Evolutionary conservation across 2,888 invertebrate species (phyloP).

Genomic region (Toxonevra muliebris): DNA sequence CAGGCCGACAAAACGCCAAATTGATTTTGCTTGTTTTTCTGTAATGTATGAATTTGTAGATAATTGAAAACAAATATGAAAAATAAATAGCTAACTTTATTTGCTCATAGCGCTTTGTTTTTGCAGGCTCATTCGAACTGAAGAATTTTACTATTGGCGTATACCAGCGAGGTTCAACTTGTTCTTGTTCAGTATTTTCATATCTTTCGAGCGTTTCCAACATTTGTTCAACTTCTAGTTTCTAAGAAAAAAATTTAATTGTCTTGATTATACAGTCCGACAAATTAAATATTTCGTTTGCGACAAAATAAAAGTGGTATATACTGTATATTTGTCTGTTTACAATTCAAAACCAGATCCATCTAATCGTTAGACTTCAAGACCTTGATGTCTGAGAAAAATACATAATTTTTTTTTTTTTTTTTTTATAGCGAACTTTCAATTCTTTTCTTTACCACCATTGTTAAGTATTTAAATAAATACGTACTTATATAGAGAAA

Average conservation of each 20-base stretch:
- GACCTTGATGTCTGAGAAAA: too few relatives aligned
- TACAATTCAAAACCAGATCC: too few relatives aligned
- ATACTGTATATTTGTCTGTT: too few relatives aligned
- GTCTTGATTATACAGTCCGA: too few relatives aligned
- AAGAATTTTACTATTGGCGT: slow-evolving; percentile 35
- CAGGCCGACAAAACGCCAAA: slow-evolving; percentile 56
- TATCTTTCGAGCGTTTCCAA: slow-evolving; percentile 45
- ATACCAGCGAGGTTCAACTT: slow-evolving; percentile 31
- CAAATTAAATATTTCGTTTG: too few relatives aligned
- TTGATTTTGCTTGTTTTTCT: slow-evolving; percentile 52
- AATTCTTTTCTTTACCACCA: too few relatives aligned
- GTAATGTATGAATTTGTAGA: slow-evolving; percentile 26
- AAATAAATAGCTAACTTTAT: slow-evolving; percentile 40
- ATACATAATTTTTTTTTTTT: neutral
- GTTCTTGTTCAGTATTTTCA: slow-evolving; percentile 14
- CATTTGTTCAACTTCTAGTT: slow-evolving; percentile 51
- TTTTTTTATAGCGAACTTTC: too few relatives aligned
- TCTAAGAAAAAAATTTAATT: slow-evolving; percentile 40
- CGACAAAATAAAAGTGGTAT: too few relatives aligned
- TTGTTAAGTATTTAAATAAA: too few relatives aligned
- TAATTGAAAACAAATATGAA: neutral
- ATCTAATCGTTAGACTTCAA: too few relatives aligned
- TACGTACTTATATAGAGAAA: too few relatives aligned
- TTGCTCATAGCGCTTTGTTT: slow-evolving; percentile 39
- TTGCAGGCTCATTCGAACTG: slow-evolving; percentile 27